These are phyloP conservation scores for Gasterosteus nipponicus DNA, from an alignment of 2,113 vertebrate species.

Conservation along the genomic window DNA sequence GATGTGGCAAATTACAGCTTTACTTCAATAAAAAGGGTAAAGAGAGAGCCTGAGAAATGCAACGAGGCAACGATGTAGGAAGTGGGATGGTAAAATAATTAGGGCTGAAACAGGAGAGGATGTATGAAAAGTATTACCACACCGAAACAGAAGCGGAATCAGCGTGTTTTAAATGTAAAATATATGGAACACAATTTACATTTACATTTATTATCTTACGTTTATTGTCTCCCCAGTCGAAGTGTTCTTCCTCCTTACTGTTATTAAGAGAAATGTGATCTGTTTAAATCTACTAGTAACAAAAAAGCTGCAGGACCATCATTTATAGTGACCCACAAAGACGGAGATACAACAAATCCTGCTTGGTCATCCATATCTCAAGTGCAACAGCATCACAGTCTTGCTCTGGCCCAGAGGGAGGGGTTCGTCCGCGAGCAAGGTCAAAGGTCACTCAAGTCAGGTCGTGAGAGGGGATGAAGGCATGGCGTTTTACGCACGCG, in stretches of 20 bases:
- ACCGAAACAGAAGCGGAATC: constrained; percentile 33
- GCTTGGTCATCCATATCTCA: background rate
- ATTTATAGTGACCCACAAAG: background rate
- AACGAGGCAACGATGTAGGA: constrained; percentile 34
- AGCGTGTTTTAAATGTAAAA: constrained; percentile 40
- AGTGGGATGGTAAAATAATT: constrained; percentile 72
- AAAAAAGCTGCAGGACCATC: background rate
- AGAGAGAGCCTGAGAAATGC: constrained; percentile 48
- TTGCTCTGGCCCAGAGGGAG: background rate
- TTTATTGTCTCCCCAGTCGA: background rate
- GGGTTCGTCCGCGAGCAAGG: background rate
- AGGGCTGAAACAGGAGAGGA: constrained; percentile 64
- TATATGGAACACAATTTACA: background rate
- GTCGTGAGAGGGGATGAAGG: background rate
- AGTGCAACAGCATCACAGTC: background rate
- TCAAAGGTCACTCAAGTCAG: constrained; percentile 9
- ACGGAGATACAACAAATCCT: background rate
- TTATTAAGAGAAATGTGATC: background rate
- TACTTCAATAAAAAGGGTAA: constrained; percentile 26
- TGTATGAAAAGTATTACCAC: constrained; percentile 63
- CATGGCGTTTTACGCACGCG: constrained; percentile 15
- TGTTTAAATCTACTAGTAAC: background rate
- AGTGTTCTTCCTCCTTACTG: background rate
- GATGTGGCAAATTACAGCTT: constrained; percentile 31
- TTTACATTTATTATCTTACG: no score